A percentile compares a stretch with the other conserved stretches of the same genome.
Evolutionary conservation across 1,140 invertebrate genomes (phyloP).

Genomic region (Antheraea pernyi): DNA sequence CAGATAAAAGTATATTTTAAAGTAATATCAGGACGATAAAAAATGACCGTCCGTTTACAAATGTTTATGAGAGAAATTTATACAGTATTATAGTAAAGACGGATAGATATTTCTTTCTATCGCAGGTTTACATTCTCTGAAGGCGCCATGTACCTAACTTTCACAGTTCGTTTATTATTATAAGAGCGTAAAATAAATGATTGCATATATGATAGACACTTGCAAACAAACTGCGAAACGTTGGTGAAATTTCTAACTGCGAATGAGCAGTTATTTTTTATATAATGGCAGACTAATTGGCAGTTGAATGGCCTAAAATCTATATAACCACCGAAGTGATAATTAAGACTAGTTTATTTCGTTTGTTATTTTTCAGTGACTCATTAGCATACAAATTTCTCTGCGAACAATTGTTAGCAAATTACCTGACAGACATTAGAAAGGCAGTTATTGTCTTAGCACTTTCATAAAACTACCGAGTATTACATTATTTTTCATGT

Average conservation of each 20-base stretch:
- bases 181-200: conserved; percentile 4
- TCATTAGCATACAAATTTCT: conserved; percentile 43
- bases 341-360: conserved; percentile 28
- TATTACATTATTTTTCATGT: background rate
- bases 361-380: conserved; percentile 24
- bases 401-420: conserved; percentile 38
- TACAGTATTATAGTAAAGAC: background rate
- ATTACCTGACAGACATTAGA: conserved; percentile 27
- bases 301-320: conserved; percentile 27
- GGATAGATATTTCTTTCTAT: background rate
- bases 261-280: conserved; percentile 8
- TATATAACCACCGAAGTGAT: conserved; percentile 24
- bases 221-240: background rate
- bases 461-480: conserved; percentile 12
- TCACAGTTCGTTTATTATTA: conserved; percentile 6
- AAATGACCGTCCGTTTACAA: background rate
- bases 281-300: conserved; percentile 28
- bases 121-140: background rate
- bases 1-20: background rate
- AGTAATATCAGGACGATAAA: background rate
- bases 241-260: background rate
- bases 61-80: background rate
- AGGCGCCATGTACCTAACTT: background rate
- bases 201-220: background rate
- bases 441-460: conserved; percentile 30